Evolutionary conservation across 2,888 invertebrate genomes (phyloP).

Genomic region (Harpalus rufipes): DNA sequence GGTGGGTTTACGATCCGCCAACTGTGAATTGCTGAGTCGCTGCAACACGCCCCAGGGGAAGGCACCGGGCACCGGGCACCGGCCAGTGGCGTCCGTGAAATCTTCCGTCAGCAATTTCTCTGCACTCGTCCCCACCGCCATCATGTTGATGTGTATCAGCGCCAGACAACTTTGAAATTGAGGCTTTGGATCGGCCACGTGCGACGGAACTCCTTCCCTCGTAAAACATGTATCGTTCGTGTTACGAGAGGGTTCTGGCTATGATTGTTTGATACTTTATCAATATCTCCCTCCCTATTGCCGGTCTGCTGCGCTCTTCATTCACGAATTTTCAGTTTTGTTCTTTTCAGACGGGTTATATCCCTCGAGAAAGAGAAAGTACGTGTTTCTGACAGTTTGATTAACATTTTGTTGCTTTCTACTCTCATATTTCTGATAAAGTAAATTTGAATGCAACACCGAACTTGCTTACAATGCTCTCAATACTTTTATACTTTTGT

Average conservation of each 20-base stretch:
- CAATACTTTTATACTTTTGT: background rate
- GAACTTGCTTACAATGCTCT: conserved; percentile 14
- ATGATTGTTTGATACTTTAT: conserved; percentile 61
- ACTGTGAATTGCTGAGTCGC: conserved; percentile 48
- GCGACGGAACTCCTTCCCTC: conserved; percentile 23
- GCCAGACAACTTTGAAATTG: conserved; percentile 58
- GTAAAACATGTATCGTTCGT: conserved; percentile 59
- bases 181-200: conserved; percentile 30
- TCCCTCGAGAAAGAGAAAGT: conserved; percentile 46
- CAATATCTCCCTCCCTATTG: conserved; percentile 34
- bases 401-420: conserved; percentile 46
- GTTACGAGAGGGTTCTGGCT: conserved; percentile 50
- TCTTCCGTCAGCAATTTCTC: conserved; percentile 57
- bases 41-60: conserved; percentile 31
- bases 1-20: conserved; percentile 40
- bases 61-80: background rate
- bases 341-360: conserved; percentile 12
- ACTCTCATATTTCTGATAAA: conserved; percentile 41
- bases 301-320: conserved; percentile 12
- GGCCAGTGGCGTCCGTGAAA: conserved; percentile 49
- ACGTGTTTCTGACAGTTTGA: conserved; percentile 48
- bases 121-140: background rate
- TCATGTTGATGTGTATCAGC: conserved; percentile 46
- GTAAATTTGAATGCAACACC: conserved; percentile 29
- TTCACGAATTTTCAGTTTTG: conserved; percentile 33